Evolutionary conservation across 2,113 vertebrate genomes (phyloP), one percentile per base, ranked within the genome.

Genomic region (Irena cyanogastra): DNA sequence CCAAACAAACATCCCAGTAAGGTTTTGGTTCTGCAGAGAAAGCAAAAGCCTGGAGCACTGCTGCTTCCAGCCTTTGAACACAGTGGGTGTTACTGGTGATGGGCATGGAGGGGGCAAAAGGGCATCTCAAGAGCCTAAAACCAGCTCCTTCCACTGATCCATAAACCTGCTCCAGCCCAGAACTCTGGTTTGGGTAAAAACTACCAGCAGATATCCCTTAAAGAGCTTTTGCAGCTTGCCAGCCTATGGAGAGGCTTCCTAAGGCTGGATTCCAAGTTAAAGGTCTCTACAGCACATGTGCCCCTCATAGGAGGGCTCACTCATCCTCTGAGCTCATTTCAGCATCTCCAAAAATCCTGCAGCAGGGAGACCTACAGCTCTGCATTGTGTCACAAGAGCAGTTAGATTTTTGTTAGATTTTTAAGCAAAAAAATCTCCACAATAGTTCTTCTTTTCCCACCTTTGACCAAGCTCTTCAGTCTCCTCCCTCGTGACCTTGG

Each of bases 381-480:
- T 16, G 39, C 49, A 35, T 3, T 10, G 7, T 31, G 13, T 7
- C 64, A 33, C 16, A 4, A 14, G 7, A 35, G 42, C 10, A 20
- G 31, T 5, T 49, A 9, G 2, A n/a, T 8, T 54, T 60, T 23
- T 23, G 17, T 41, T 52, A 19, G 11, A 5, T 61, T 61, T 66
- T 76, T 31, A 47, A 70, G 5, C 1, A 23, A 39, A 57, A 57
- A 15, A 7, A 15, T 15, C 5, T 56, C 7, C 5, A 7, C 6
- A 23, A 17, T 0, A 0, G 19, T 19, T 45, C 31, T 65, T 59
- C 5, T 14, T 49, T 10, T 27, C 42, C 15, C 31, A 57, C 13
- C 8, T 50, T 22, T 9, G 5, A 9, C 24, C 30, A 3, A 2
- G 1, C 35, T 59, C 35, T 37, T 45, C 61, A 9, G 0, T 16